Percentiles rank a stretch among this genome's conserved stretches.
These are phyloP conservation scores for Prolemur simus DNA, from an alignment of 2,113 vertebrate species.

Conservation along the genomic window DNA sequence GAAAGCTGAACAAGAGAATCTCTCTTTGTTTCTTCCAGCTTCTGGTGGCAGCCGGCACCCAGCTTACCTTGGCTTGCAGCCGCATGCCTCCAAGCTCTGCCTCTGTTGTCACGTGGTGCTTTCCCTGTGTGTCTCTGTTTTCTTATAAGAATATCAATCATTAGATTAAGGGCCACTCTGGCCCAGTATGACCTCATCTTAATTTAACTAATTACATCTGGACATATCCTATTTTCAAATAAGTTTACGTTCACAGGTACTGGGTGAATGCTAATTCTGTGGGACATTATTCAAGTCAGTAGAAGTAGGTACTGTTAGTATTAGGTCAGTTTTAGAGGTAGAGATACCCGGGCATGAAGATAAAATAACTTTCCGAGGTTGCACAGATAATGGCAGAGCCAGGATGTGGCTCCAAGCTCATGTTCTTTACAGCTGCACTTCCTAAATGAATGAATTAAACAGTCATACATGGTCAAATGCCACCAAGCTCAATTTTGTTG, in stretches of 20 bases:
- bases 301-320: background rate
- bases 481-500: background rate
- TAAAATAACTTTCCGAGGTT: background rate
- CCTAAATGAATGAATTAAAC: background rate
- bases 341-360: background rate
- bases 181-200: background rate
- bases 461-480: background rate
- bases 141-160: background rate
- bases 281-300: background rate
- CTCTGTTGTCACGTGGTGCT: background rate
- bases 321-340: background rate
- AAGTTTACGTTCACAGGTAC: background rate
- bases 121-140: background rate
- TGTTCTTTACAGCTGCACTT: background rate
- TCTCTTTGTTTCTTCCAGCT: background rate
- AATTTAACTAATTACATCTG: background rate
- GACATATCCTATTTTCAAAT: background rate
- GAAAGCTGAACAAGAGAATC: background rate
- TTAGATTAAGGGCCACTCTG: background rate
- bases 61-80: background rate
- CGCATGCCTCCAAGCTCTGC: background rate
- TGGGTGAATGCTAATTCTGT: background rate
- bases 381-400: background rate
- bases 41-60: background rate
- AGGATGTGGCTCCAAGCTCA: background rate